Conservation (phyloP, 2,888 invertebrate species). For the Abscondita cerata region DNA sequence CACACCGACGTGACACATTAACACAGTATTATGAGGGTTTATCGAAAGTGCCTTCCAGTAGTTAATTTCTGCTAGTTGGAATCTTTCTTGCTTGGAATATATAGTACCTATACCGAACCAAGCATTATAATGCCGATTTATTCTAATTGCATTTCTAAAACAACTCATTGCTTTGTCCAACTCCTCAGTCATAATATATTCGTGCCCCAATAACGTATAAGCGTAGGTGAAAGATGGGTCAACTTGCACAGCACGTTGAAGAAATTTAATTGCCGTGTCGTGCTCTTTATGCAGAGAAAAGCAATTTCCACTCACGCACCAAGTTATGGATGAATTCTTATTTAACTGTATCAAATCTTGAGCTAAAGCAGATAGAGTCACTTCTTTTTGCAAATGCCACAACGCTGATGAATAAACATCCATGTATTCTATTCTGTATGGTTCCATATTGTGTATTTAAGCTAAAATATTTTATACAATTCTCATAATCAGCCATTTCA, state of each 20-base stretch:
- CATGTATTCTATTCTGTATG: slow-evolving; percentile 87
- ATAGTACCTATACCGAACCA: slow-evolving; percentile 99
- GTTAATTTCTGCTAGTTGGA: slow-evolving; percentile 89
- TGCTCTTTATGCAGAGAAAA: slow-evolving; percentile 98
- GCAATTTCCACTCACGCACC: slow-evolving; percentile 97
- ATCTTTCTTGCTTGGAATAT: slow-evolving; percentile 96
- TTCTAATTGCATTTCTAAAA: slow-evolving; percentile 88
- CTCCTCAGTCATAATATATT: slow-evolving; percentile 96
- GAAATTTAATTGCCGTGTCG: slow-evolving; percentile 96
- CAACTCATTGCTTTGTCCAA: slow-evolving; percentile 74
- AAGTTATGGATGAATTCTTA: slow-evolving; percentile 83
- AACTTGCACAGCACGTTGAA: slow-evolving; percentile 95
- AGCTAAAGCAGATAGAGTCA: slow-evolving; percentile 81
- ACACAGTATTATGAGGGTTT: slow-evolving; percentile 92
- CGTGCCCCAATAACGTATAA: slow-evolving; percentile 95
- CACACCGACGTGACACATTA: slow-evolving; percentile 95
- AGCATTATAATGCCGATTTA: slow-evolving; percentile 96
- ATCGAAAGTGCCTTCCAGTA: slow-evolving; percentile 89
- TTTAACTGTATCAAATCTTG: slow-evolving; percentile 82
- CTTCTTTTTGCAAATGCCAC: slow-evolving; percentile 96
- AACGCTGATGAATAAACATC: slow-evolving; percentile 95
- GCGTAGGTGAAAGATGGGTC: slow-evolving; percentile 94
- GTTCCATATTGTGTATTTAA: too few relatives aligned
- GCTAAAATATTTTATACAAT: slow-evolving; percentile 75
- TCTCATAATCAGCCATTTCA: slow-evolving; percentile 90